Percentiles rank a stretch among this genome's conserved stretches.
These are phyloP conservation scores for Lichenostomus cassidix DNA, from an alignment of 2,113 vertebrate genomes.

Conservation along the genomic window DNA sequence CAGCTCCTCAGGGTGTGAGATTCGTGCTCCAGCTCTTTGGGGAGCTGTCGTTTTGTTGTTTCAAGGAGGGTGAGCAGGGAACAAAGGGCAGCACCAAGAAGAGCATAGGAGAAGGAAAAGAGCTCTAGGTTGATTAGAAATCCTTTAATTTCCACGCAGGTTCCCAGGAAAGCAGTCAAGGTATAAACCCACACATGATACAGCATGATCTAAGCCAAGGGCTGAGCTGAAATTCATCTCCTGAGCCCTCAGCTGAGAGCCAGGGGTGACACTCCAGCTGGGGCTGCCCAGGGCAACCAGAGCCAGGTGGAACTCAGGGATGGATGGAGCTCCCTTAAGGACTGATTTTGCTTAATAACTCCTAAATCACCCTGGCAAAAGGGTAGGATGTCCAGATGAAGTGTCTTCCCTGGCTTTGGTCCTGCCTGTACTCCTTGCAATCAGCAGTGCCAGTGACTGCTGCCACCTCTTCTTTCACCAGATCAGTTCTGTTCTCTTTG, in stretches of 20 bases:
- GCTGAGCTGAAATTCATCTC: background rate
- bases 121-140: fast-evolving
- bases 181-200: fast-evolving
- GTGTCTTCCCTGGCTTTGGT: background rate
- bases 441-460: background rate
- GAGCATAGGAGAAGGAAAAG: background rate
- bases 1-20: fast-evolving
- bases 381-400: background rate
- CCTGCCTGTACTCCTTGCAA: background rate
- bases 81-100: background rate
- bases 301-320: background rate
- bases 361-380: background rate
- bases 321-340: background rate
- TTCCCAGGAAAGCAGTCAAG: fast-evolving
- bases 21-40: background rate
- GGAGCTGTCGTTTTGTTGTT: fast-evolving
- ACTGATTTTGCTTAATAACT: background rate
- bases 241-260: background rate
- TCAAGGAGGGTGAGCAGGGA: background rate
- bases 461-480: background rate
- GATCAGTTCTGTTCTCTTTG: background rate
- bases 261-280: background rate
- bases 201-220: fast-evolving
- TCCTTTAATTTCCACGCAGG: fast-evolving
- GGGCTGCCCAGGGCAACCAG: background rate